Evolutionary conservation across 2,888 invertebrate species (phyloP).

Genomic region (Tupiocoris notatus): DNA sequence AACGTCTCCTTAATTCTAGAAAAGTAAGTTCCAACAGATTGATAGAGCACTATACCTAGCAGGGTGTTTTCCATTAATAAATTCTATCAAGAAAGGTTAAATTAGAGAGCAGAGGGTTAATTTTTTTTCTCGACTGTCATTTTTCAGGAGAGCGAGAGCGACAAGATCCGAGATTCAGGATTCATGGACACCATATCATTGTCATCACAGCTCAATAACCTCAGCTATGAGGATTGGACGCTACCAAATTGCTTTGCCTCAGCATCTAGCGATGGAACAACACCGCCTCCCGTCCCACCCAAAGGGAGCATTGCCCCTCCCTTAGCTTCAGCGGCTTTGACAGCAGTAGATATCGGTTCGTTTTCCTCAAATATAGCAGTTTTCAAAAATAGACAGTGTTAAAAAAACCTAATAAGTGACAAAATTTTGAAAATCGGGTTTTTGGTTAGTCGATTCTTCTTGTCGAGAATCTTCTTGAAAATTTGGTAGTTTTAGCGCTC

Average conservation of each 20-base stretch:
- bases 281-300: slow-evolving; percentile 51
- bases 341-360: slow-evolving; percentile 24
- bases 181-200: slow-evolving; percentile 46
- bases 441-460: too few species aligned
- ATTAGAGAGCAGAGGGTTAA: too few species aligned
- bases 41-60: too few species aligned
- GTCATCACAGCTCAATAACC: slow-evolving; percentile 44
- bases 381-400: too few species aligned
- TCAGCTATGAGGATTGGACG: slow-evolving; percentile 49
- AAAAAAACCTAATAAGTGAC: too few species aligned
- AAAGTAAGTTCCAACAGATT: slow-evolving; percentile 33
- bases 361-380: neutral
- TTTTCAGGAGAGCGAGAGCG: slow-evolving; percentile 38
- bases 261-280: slow-evolving; percentile 52
- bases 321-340: slow-evolving; percentile 27
- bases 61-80: too few species aligned
- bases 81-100: too few species aligned
- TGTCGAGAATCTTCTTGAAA: too few species aligned
- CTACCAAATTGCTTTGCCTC: slow-evolving; percentile 50
- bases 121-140: too few species aligned
- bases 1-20: slow-evolving; percentile 52
- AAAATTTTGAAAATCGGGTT: too few species aligned
- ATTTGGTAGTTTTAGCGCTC: too few species aligned
- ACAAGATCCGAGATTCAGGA: slow-evolving; percentile 47
- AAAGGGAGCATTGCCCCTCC: slow-evolving; percentile 44